These are phyloP conservation scores for Recurvirostra avosetta DNA, from an alignment of 2,113 vertebrate species.

Conservation along the genomic window DNA sequence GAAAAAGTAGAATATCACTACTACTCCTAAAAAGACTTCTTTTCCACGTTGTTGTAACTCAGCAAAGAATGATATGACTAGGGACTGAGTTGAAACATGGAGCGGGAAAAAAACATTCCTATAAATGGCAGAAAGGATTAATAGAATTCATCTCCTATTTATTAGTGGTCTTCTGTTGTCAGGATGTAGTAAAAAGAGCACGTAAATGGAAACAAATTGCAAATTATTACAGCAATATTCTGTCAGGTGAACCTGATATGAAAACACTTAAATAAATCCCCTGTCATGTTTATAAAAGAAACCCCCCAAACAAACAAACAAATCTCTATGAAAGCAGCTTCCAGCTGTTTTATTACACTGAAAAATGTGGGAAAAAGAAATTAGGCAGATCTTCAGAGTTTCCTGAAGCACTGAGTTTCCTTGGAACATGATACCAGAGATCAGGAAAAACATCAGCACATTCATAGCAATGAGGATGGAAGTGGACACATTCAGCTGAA, in stretches of 20 bases:
- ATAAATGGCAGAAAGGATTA: slow-evolving; percentile 1
- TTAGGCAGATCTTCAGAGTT: not conserved
- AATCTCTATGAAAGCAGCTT: not conserved
- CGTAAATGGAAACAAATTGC: slow-evolving; percentile 29
- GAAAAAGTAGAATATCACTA: slow-evolving; percentile 18
- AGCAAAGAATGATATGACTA: not conserved
- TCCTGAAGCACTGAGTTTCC: not conserved
- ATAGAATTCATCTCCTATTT: slow-evolving; percentile 41
- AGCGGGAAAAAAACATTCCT: not conserved
- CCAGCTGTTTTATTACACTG: not conserved
- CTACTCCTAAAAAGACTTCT: slow-evolving; percentile 18
- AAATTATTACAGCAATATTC: not conserved
- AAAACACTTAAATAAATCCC: slow-evolving; percentile 48
- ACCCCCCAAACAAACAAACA: not conserved
- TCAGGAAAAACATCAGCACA: not conserved
- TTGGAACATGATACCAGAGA: not conserved
- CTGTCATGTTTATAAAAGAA: slow-evolving; percentile 17
- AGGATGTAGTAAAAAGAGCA: slow-evolving; percentile 10
- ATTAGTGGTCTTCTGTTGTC: slow-evolving; percentile 24
- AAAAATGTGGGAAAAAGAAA: not conserved
- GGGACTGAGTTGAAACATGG: not conserved
- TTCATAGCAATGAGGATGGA: not conserved
- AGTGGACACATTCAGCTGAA: not conserved
- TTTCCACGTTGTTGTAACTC: slow-evolving; percentile 46
- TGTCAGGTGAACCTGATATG: slow-evolving; percentile 19